Evolutionary conservation across 1,140 invertebrate genomes (phyloP), one percentile per base, ranked within the genome.

Genomic region (Trachymyrmex septentrionalis): DNA sequence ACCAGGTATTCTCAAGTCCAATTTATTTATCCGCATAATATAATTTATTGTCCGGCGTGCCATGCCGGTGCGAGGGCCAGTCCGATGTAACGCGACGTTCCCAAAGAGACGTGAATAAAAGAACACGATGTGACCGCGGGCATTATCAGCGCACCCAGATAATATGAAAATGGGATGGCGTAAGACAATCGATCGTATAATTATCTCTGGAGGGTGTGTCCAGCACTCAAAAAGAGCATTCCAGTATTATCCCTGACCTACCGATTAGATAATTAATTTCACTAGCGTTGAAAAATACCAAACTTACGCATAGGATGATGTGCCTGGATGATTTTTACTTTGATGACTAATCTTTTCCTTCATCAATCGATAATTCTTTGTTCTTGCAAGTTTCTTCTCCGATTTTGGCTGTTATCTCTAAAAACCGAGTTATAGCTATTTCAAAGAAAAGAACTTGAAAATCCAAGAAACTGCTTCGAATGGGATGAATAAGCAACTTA

Each of bases 161-260:
- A 57, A 86, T 88, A 86, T 76, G 59, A 88, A 80, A 88, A 89
- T 89, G 57, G 57, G 59, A 73, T 38, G 64, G 50, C 24, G 5
- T 50, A 61, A 72, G 73, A 75, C 44, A 87, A 86, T 88, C 77
- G 87, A 89, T 89, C 85, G 73, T 78, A 44, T 87, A 89, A 89
- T 89, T 89, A 89, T 75, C 53, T 55, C 12, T 16, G 30, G 19
- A 89, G 85, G 85, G 85, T 48, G 73, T 73, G 85, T 21, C 88
- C 88, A 48, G 10, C 24, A 3, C 24, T 50, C 53, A 6, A 57
- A 69, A 24, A 44, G 38, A 57, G 53, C 12, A 48, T 76, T 44
- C 9, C 53, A 53, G 24, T 19, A 80, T 88, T 57, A 34, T 50
- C 59, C 59, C 48, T 81, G 82, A 81, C 38, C 63, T 77, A 34